Conservation (phyloP, 2,797 vertebrate species). For the Enteromius argenteus region DNA sequence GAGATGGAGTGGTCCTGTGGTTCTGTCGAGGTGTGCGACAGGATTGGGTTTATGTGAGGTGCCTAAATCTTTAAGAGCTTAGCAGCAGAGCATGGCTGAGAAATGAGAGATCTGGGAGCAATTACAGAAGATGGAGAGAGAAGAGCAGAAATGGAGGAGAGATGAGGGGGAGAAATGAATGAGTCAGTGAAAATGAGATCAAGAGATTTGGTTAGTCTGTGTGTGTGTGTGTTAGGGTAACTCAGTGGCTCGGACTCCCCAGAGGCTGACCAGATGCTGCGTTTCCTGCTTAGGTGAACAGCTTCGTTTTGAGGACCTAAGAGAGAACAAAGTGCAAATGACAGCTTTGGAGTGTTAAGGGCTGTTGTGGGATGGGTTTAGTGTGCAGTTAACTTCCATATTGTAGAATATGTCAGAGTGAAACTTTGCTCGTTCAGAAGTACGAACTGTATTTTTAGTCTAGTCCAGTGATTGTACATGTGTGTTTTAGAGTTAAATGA, state of each 20-base stretch:
- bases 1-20: slow-evolving; percentile 35
- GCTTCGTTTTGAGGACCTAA: slow-evolving; percentile 45
- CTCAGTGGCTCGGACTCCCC: slow-evolving; percentile 69
- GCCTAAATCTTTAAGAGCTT: slow-evolving; percentile 43
- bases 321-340: slow-evolving; percentile 17
- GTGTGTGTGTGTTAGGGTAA: slow-evolving; percentile 44
- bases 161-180: slow-evolving; percentile 38
- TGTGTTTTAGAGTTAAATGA: not conserved
- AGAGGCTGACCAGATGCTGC: slow-evolving; percentile 73
- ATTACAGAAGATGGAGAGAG: slow-evolving; percentile 53
- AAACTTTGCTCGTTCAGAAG: not conserved
- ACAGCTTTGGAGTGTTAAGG: slow-evolving; percentile 10
- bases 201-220: slow-evolving; percentile 37
- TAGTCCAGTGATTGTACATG: not conserved
- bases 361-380: slow-evolving; percentile 4
- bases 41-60: slow-evolving; percentile 26
- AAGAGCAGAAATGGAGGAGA: slow-evolving; percentile 31
- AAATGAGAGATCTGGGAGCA: slow-evolving; percentile 57
- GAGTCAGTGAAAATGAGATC: slow-evolving; percentile 42
- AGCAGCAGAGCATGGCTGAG: slow-evolving; percentile 30
- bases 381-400: not conserved
- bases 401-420: not conserved
- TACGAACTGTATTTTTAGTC: not conserved
- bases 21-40: slow-evolving; percentile 35
- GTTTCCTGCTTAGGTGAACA: slow-evolving; percentile 63